phyloP scores from a whole-genome alignment of 2,888 invertebrate genomes.

The Tetranychus truncatus region DNA sequence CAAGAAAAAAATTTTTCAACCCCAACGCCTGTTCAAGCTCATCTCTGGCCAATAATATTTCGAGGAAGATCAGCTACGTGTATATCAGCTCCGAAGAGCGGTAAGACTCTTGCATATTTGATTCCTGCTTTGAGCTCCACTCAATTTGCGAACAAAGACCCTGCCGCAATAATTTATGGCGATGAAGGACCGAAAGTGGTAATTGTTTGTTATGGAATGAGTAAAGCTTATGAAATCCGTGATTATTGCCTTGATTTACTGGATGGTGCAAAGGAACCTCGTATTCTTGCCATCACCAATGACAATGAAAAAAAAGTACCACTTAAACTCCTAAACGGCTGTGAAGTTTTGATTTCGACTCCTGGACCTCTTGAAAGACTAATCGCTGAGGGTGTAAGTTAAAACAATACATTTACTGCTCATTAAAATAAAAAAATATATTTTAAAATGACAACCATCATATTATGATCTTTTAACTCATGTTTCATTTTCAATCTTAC shows the following conservation, averaged over 20 bases:
- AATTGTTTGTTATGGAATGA: slow-evolving; percentile 11
- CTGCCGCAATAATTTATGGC: background rate
- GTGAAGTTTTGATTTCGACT: slow-evolving; percentile 16
- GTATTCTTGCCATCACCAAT: background rate
- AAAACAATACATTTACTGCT: background rate
- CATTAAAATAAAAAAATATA: background rate
- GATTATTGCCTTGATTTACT: background rate
- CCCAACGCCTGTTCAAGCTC: background rate
- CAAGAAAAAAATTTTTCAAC: background rate
- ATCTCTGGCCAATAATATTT: slow-evolving; percentile 14
- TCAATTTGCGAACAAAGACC: background rate
- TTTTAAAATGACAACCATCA: background rate
- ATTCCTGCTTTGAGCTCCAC: slow-evolving; percentile 12
- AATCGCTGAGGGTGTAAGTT: slow-evolving; percentile 5
- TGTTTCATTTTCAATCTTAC: background rate
- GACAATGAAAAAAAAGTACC: slow-evolving; percentile 7
- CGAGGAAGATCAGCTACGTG: slow-evolving; percentile 9
- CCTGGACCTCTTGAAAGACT: slow-evolving; percentile 11
- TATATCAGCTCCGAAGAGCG: slow-evolving; percentile 13
- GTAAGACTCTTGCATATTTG: slow-evolving; percentile 17
- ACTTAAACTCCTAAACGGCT: slow-evolving; percentile 10
- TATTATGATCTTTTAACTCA: background rate
- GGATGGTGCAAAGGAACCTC: background rate
- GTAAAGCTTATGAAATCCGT: background rate
- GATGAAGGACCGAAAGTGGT: slow-evolving; percentile 9